A percentile compares a stretch with the other conserved stretches of the same genome.
Evolutionary conservation across 2,113 vertebrate genomes (phyloP).

Genomic region (Hippocampus abdominalis): DNA sequence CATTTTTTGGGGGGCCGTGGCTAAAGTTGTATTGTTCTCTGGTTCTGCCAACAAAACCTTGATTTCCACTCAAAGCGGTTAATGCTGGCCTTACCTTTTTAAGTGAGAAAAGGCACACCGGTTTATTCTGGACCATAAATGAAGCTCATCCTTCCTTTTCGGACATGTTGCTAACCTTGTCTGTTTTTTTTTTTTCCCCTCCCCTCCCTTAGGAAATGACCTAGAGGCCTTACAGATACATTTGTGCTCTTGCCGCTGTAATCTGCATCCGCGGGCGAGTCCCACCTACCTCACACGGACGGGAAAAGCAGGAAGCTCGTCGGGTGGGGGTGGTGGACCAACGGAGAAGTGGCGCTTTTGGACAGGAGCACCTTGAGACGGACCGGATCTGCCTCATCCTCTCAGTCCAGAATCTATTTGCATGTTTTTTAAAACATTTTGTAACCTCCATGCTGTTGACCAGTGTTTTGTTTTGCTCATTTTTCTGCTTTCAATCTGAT

Average conservation of each 20-base stretch:
- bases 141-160: constrained; percentile 53
- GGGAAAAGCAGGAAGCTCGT: constrained; percentile 56
- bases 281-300: constrained; percentile 86
- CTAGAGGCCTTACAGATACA: constrained; percentile 94
- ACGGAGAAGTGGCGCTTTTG: constrained; percentile 62
- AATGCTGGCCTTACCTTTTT: neutral
- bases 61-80: neutral
- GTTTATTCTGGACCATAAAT: constrained; percentile 28
- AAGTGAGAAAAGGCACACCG: neutral
- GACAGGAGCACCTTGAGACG: constrained; percentile 75
- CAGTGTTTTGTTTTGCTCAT: constrained; percentile 75
- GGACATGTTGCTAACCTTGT: constrained; percentile 59
- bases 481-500: constrained; percentile 56
- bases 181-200: constrained; percentile 62
- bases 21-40: no score
- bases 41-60: neutral
- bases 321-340: constrained; percentile 71
- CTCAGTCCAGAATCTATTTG: constrained; percentile 42
- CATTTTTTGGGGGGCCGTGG: no score
- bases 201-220: constrained; percentile 86
- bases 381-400: constrained; percentile 83
- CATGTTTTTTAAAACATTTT: constrained; percentile 13
- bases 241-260: constrained; percentile 80
- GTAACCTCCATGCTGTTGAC: constrained; percentile 81
- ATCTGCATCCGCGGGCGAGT: constrained; percentile 75